Evolutionary conservation across 2,113 vertebrate species (phyloP), one percentile per base, ranked within the genome.

Genomic region (Thunnus maccoyii): DNA sequence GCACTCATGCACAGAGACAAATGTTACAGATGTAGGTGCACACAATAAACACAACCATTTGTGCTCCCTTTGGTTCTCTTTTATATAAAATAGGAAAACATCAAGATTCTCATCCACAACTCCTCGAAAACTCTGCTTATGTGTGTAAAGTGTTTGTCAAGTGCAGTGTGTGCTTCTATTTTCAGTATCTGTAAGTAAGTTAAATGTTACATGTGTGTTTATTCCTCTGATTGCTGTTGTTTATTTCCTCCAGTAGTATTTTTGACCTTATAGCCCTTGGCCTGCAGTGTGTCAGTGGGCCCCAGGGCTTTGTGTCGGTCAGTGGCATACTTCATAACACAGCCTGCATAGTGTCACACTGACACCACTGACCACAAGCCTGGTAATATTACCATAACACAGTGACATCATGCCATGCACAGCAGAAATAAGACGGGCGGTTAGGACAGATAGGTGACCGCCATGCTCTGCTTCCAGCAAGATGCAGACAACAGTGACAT

Each of bases 321-420:
- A 78, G 83, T 67, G 51, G 66, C 78, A 54, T 55, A 76, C 85
- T 66, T 80, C 81, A 79, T 62, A 25, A 67, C 72, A 66, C 20
- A 15, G 27, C 64, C 72, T 52, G 75, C 60, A 72, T 65, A 50
- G 58, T 64, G 57, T 73, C 80, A 65, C 73, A 68, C 46, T 73
- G 56, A 64, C 41, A 71, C 18, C 62, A 25, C 76, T 27, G 65
- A 56, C 50, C 52, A 56, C 57, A 63, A 14, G 22, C 46, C 61
- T 68, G 46, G 1, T 69, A n/a, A 46, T 77, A 63, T 86, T 69
- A 67, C 20, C 20, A 61, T 77, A 72, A 78, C 57, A 73, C 5
- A 9, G 36, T 64, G 55, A 54, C 60, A 18, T 63, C 51, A 47
- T 71, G 56, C 61, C 36, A 55, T 32, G 25, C 67, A 2, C 50